Conservation (phyloP, 2,113 vertebrate species). For the Anhinga anhinga region DNA sequence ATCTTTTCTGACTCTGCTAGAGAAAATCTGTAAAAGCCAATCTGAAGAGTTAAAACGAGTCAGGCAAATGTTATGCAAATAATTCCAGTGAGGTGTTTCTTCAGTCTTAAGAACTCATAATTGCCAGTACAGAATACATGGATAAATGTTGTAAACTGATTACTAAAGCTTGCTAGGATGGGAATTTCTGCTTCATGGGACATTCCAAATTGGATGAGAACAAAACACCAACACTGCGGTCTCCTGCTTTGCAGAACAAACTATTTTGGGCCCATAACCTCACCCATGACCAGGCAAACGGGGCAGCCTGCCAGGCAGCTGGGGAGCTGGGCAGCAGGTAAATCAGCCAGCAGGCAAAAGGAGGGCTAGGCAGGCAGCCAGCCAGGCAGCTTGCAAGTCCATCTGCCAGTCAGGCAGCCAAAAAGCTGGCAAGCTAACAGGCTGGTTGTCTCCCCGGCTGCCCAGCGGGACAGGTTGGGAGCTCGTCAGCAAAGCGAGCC, state of each 20-base stretch:
- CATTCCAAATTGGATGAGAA: constrained; percentile 1
- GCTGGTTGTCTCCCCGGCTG: neutral
- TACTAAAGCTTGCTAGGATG: constrained; percentile 35
- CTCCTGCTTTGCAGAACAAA: constrained; percentile 39
- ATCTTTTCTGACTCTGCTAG: neutral
- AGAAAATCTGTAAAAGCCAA: constrained; percentile 20
- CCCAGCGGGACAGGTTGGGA: neutral
- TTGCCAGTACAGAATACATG: neutral
- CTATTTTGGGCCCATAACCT: constrained; percentile 25
- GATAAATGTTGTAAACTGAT: constrained; percentile 27
- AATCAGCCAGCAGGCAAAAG: neutral
- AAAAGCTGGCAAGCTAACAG: neutral
- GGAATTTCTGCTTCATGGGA: constrained; percentile 37
- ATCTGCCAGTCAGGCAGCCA: constrained; percentile 39
- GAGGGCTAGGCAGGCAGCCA: neutral
- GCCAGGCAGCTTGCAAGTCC: constrained; percentile 16
- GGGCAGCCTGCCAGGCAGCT: neutral
- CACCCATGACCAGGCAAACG: neutral
- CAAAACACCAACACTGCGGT: neutral
- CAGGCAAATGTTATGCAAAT: neutral
- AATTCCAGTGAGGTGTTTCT: neutral
- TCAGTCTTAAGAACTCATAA: constrained; percentile 24
- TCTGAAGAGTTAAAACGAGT: neutral
- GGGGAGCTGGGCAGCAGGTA: constrained; percentile 35
- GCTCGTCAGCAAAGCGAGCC: constrained; percentile 25